phyloP scores from a whole-genome alignment of 2,113 vertebrate genomes.

The Hypocryptadius cinnamomeus region DNA sequence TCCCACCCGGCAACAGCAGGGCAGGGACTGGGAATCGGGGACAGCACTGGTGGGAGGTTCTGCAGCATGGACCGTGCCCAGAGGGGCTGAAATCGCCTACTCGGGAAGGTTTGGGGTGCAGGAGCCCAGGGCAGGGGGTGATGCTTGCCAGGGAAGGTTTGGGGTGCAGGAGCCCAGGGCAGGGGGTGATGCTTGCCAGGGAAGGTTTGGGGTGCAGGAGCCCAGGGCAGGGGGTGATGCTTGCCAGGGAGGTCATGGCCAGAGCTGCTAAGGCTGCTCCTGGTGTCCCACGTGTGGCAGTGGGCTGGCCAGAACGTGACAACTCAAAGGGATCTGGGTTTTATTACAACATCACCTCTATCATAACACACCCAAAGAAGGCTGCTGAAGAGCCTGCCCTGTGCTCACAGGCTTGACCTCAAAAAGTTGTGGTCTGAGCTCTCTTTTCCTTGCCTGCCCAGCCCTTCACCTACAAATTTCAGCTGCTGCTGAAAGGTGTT shows the following conservation, averaged over 20 bases:
- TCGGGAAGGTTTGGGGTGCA: background rate
- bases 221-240: fast-evolving
- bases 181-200: too few relatives aligned
- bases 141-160: too few relatives aligned
- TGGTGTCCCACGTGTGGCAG: background rate
- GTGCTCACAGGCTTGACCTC: background rate
- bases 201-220: too few relatives aligned
- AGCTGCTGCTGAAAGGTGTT: background rate
- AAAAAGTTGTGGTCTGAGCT: background rate
- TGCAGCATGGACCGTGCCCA: fast-evolving
- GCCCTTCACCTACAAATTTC: background rate
- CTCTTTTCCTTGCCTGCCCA: background rate
- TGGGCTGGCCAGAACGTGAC: background rate
- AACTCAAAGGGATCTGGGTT: background rate
- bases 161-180: too few relatives aligned
- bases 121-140: background rate
- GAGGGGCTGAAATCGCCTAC: fast-evolving
- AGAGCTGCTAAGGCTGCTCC: background rate
- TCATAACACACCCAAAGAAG: background rate
- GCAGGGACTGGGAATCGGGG: background rate
- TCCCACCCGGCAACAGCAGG: background rate
- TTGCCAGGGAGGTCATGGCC: background rate
- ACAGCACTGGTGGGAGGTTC: background rate
- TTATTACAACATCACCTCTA: background rate
- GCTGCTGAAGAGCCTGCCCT: background rate